Conservation (phyloP, 2,113 vertebrate species). For the Anser brachyrhynchus region DNA sequence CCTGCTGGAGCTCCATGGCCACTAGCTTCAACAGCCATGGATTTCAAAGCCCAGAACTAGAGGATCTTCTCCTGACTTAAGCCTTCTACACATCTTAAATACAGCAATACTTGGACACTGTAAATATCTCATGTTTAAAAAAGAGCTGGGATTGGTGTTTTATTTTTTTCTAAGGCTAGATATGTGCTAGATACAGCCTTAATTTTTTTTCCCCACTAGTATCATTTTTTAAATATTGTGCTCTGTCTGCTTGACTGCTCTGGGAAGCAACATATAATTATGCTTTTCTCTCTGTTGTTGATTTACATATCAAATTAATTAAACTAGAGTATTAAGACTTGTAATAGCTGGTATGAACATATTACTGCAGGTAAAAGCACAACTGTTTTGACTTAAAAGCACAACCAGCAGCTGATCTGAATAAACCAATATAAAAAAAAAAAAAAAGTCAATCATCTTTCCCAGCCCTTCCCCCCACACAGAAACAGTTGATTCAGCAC, state of each 20-base stretch:
- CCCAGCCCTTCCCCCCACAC: neutral
- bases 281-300: neutral
- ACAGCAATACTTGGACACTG: neutral
- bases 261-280: neutral
- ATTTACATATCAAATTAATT: neutral
- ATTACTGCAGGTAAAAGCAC: neutral
- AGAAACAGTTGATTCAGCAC: neutral
- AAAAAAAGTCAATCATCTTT: neutral
- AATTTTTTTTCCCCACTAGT: neutral
- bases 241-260: neutral
- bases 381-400: neutral
- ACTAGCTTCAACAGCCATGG: neutral
- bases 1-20: neutral
- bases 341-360: neutral
- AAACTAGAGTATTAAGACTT: neutral
- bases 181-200: neutral
- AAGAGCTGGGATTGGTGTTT: neutral
- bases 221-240: neutral
- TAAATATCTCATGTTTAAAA: neutral
- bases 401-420: neutral
- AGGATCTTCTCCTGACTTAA: neutral
- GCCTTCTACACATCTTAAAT: neutral
- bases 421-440: neutral
- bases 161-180: neutral
- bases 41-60: neutral